A percentile compares a stretch with the other conserved stretches of the same genome.
phyloP scores from a whole-genome alignment of 2,113 vertebrate genomes.

The Aegotheles bennettii region DNA sequence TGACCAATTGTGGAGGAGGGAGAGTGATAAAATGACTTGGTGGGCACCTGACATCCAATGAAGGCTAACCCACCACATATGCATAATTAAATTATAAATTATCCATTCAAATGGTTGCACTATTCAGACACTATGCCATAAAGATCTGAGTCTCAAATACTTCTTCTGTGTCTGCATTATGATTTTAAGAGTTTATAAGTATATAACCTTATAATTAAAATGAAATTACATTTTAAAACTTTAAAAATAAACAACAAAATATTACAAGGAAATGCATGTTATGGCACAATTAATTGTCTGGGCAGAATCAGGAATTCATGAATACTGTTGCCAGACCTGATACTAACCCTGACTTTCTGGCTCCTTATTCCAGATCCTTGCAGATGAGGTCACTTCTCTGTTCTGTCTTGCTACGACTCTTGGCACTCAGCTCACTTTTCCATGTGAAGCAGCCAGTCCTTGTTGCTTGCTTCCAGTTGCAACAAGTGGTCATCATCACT shows the following conservation, averaged over 20 bases:
- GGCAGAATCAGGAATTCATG: not conserved
- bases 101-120: not conserved
- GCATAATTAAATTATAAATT: not conserved
- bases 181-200: not conserved
- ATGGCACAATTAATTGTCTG: not conserved
- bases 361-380: not conserved
- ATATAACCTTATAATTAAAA: not conserved
- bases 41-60: too few species aligned
- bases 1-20: too few species aligned
- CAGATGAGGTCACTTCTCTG: not conserved
- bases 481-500: not conserved
- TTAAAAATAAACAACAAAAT: not conserved
- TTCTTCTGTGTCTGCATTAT: not conserved
- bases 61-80: not conserved
- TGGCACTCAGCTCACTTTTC: not conserved
- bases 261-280: not conserved
- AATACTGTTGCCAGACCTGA: not conserved
- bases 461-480: not conserved
- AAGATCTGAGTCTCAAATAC: not conserved
- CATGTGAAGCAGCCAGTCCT: not conserved
- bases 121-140: not conserved
- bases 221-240: not conserved
- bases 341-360: not conserved
- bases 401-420: not conserved
- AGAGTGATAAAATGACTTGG: not conserved